Base-by-base conservation (phyloP, 1,140 invertebrate species). In the Calycopis cecrops region DNA sequence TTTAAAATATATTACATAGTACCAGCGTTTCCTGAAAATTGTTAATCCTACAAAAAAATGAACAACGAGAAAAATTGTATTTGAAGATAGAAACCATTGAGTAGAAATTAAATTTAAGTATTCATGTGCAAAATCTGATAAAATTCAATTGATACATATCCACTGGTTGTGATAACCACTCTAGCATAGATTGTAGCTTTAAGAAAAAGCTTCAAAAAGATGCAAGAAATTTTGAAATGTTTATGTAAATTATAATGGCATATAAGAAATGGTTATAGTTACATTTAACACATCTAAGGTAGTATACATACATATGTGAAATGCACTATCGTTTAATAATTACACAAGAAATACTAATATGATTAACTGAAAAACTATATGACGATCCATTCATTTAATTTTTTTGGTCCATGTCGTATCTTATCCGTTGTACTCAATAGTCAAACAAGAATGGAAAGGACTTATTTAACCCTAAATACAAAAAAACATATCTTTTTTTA, bases 111-210 rank as follows among this genome's bases (percentile, higher is more conserved):
- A 44, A 44, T 16, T 16, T 44, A 44, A 28, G 21, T 28, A 28
- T 28, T 28, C 6, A 28, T 28, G 21, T 2, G 21, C 21, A 28
- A 16, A 16, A 44, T 16, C 40, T 16, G 40, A 44, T 16, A 37
- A 37, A 37, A 4, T 9, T 7, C 40, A 44, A 44, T 16, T 28
- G 21, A 44, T 44, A 44, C 40, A 44, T 44, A 44, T 44, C 40
- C 14, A 44, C 40, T 44, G 40, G 40, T 44, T 44, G 40, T 44
- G 40, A 44, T 44, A 44, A 44, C 40, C 40, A 44, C 14, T 9
- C 17, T 44, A 44, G 40, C 9, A 9, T 44, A 44, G 40, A 16
- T 28, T 28, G 6, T 28, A 3, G 21, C 21, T 28, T 2, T 28
- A 28, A 28, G 21, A 28, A 28, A 14, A 17, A 17, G 9, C 40